Conservation (phyloP, 2,888 invertebrate species). For the Eucera pruinosa region DNA sequence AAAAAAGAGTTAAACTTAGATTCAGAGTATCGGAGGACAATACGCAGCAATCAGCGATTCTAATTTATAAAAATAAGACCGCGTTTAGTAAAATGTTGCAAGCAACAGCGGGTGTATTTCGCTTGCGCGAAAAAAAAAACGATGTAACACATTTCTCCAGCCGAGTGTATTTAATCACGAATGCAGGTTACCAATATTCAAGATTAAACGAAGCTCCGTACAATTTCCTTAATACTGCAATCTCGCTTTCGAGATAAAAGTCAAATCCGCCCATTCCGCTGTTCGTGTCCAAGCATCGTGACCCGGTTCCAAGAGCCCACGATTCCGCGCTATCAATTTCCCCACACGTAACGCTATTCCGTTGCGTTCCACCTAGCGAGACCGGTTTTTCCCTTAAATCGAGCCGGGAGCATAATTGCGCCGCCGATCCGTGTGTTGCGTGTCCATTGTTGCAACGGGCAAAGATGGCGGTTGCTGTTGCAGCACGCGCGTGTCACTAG, state of each 20-base stretch:
- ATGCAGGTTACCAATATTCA: background rate
- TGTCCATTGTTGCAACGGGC: slow-evolving; percentile 29
- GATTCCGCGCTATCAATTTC: slow-evolving; percentile 6
- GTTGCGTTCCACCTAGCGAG: background rate
- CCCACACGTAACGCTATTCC: too few relatives aligned
- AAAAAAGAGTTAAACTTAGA: too few relatives aligned
- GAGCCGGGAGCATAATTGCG: slow-evolving; percentile 29
- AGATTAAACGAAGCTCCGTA: background rate
- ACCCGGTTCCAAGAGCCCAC: background rate
- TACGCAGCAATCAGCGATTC: too few relatives aligned
- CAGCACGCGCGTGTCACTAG: slow-evolving; percentile 48
- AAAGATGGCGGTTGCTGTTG: slow-evolving; percentile 40
- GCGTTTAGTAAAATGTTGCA: too few relatives aligned
- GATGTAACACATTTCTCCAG: background rate
- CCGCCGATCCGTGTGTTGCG: slow-evolving; percentile 28
- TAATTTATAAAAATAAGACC: too few relatives aligned
- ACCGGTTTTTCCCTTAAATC: slow-evolving; percentile 16
- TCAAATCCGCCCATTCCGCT: background rate
- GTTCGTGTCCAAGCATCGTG: background rate
- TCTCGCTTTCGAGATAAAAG: background rate
- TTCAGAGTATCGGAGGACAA: too few relatives aligned
- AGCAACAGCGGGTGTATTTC: too few relatives aligned
- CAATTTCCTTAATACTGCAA: background rate
- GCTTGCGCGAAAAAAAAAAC: background rate
- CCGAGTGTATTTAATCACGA: background rate